Percentiles rank a stretch among this genome's conserved stretches.
These are phyloP conservation scores for Eupeodes latifasciatus DNA, from an alignment of 2,888 invertebrate species.

Conservation along the genomic window DNA sequence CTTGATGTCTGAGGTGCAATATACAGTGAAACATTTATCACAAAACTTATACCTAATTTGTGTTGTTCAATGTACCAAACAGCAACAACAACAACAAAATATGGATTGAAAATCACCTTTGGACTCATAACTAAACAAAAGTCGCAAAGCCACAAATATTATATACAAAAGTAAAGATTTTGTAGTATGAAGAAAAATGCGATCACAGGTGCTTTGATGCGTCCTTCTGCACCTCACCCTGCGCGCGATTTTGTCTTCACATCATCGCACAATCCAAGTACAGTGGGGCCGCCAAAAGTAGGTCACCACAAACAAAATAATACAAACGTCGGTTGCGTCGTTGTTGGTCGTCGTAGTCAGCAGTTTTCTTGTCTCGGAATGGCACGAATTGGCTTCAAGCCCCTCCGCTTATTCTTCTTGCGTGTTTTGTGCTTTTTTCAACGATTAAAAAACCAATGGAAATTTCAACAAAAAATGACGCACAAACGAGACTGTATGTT, in stretches of 20 bases:
- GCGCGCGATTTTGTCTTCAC: constrained; percentile 10
- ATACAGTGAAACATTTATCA: not conserved
- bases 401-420: not conserved
- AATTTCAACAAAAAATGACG: constrained; percentile 5
- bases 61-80: constrained; percentile 15
- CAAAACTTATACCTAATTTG: constrained; percentile 24
- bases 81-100: constrained; percentile 17
- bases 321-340: constrained; percentile 22
- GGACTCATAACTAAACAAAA: constrained; percentile 29
- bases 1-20: constrained; percentile 8
- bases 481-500: not conserved
- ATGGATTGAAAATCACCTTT: constrained; percentile 41
- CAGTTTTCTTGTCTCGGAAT: constrained; percentile 63
- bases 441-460: not conserved
- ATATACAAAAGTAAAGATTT: not conserved
- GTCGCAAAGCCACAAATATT: not conserved
- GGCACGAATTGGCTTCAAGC: constrained; percentile 19
- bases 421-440: not conserved
- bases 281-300: constrained; percentile 68
- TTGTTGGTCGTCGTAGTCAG: constrained; percentile 31
- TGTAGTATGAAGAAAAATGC: constrained; percentile 55
- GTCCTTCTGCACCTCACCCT: constrained; percentile 63
- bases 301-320: constrained; percentile 60
- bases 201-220: constrained; percentile 35
- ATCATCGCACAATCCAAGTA: constrained; percentile 19